Evolutionary conservation across 1,140 invertebrate species (phyloP).

Genomic region (Trichonephila clavipes): DNA sequence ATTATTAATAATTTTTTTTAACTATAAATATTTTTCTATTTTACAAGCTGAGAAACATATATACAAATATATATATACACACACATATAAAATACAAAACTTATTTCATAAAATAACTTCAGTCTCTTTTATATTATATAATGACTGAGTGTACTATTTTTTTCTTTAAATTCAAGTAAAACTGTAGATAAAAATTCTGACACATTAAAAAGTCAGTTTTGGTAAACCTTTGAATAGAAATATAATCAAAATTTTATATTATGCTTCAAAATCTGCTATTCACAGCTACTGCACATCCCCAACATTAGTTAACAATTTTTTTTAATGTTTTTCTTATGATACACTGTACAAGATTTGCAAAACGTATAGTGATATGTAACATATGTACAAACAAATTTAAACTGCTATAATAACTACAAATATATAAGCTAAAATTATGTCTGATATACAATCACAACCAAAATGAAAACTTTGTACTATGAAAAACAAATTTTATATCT

Average conservation of each 20-base stretch:
- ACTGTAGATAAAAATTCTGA: background rate
- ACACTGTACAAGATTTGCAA: constrained; percentile 28
- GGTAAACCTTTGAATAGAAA: background rate
- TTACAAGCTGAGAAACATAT: too few species aligned
- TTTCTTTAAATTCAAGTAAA: background rate
- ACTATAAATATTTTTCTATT: too few species aligned
- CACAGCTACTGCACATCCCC: constrained; percentile 25
- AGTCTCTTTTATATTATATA: background rate
- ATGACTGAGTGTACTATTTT: constrained; percentile 15
- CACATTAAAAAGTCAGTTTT: background rate
- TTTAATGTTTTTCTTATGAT: background rate
- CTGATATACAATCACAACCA: constrained; percentile 24
- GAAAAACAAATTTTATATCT: constrained; percentile 35
- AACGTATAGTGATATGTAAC: constrained; percentile 17
- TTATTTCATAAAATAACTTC: background rate
- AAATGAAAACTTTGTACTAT: constrained; percentile 34
- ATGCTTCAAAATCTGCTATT: constrained; percentile 3
- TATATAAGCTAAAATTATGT: constrained; percentile 7
- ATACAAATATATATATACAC: too few species aligned
- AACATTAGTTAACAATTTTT: background rate
- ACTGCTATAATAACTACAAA: background rate
- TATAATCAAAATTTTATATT: background rate
- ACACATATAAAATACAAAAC: background rate
- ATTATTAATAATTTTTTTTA: too few species aligned
- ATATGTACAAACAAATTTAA: constrained; percentile 21